Conservation (phyloP, 2,888 invertebrate species). For the Polietes domitor region DNA sequence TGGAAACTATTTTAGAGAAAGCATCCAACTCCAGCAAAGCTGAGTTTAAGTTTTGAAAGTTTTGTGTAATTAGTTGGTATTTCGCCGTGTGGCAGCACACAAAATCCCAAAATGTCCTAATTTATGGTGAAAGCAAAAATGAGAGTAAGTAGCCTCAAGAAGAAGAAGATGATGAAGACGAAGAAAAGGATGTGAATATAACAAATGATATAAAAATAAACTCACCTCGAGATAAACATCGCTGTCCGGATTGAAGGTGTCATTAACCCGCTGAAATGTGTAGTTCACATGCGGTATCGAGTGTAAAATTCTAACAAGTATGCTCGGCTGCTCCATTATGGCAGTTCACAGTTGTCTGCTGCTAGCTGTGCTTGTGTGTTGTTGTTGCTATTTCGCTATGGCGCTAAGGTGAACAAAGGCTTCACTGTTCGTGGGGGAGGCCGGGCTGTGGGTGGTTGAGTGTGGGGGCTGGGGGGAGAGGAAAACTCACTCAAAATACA, state of each 20-base stretch:
- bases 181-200: neutral
- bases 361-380: slow-evolving; percentile 33
- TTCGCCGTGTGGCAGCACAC: neutral
- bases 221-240: slow-evolving; percentile 94
- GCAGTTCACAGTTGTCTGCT: slow-evolving; percentile 21
- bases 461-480: neutral
- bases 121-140: slow-evolving; percentile 21
- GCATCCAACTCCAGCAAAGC: neutral
- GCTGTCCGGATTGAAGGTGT: slow-evolving; percentile 94
- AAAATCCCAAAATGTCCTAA: slow-evolving; percentile 18
- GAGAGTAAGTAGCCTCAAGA: slow-evolving; percentile 14
- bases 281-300: slow-evolving; percentile 95
- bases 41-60: slow-evolving; percentile 3
- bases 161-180: neutral
- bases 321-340: slow-evolving; percentile 88
- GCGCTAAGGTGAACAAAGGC: slow-evolving; percentile 59
- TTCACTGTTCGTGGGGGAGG: slow-evolving; percentile 33
- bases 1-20: neutral
- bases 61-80: slow-evolving; percentile 15
- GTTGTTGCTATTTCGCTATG: slow-evolving; percentile 3
- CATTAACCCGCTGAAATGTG: slow-evolving; percentile 93
- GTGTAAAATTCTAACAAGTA: slow-evolving; percentile 93
- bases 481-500: slow-evolving; percentile 3
- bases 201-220: slow-evolving; percentile 56
- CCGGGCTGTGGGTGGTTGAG: slow-evolving; percentile 25